These are phyloP conservation scores for Gadus macrocephalus DNA, from an alignment of 2,113 vertebrate genomes.

Conservation along the genomic window DNA sequence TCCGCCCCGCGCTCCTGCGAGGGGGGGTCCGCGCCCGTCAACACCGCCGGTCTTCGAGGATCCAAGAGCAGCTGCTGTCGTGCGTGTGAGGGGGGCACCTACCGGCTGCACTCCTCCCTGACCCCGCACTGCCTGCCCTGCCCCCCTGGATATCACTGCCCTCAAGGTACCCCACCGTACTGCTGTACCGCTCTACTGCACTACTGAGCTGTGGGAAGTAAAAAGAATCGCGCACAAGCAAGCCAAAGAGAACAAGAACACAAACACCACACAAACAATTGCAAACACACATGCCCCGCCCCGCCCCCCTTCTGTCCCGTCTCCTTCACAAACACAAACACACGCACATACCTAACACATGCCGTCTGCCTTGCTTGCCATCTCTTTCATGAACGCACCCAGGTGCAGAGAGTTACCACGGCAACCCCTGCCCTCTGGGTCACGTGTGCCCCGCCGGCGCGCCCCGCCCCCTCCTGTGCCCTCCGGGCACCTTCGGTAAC, in stretches of 20 bases:
- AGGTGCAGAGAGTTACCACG: slow-evolving; percentile 76
- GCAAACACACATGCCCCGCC: too few relatives aligned
- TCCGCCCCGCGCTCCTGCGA: slow-evolving; percentile 67
- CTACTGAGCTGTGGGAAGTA: too few relatives aligned
- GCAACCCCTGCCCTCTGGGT: slow-evolving; percentile 76
- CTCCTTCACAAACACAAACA: neutral
- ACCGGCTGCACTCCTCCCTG: slow-evolving; percentile 53
- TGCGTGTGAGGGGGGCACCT: slow-evolving; percentile 79
- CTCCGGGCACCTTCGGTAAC: slow-evolving; percentile 77
- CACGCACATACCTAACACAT: neutral
- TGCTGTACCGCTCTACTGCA: neutral
- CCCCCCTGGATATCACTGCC: slow-evolving; percentile 83
- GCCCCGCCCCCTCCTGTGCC: slow-evolving; percentile 73
- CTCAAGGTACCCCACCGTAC: slow-evolving; percentile 63
- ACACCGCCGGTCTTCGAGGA: slow-evolving; percentile 71
- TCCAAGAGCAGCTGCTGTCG: slow-evolving; percentile 76
- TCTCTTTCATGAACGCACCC: slow-evolving; percentile 6
- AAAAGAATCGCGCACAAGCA: too few relatives aligned
- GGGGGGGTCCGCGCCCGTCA: slow-evolving; percentile 80
- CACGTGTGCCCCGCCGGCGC: slow-evolving; percentile 76
- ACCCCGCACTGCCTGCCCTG: slow-evolving; percentile 75
- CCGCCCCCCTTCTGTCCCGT: neutral
- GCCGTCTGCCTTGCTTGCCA: neutral
- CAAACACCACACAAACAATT: too few relatives aligned
- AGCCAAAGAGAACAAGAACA: too few relatives aligned